A percentile compares a stretch with the other conserved stretches of the same genome.
Conservation (phyloP, 2,888 invertebrate species). For the Hecatera dysodea region DNA sequence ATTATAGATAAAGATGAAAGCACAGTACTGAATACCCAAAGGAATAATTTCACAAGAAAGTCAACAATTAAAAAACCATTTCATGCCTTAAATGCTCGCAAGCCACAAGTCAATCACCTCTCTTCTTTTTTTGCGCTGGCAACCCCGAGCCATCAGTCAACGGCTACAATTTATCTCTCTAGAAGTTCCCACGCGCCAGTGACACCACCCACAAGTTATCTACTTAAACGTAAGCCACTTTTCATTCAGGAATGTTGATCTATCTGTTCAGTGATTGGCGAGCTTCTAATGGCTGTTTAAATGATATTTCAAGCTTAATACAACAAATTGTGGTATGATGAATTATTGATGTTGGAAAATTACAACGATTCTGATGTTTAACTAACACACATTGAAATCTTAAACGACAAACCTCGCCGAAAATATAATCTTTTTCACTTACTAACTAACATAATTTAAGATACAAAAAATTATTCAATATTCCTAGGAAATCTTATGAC, state of each 20-base stretch:
- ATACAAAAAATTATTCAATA: too few relatives aligned
- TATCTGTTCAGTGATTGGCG: constrained; percentile 7
- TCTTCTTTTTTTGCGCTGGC: constrained; percentile 54
- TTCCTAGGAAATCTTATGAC: too few relatives aligned
- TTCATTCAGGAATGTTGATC: constrained; percentile 48
- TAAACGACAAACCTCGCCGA: too few relatives aligned
- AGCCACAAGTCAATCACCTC: constrained; percentile 57
- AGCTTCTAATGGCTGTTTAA: neutral
- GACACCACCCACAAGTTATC: constrained; percentile 75
- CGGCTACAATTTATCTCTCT: constrained; percentile 75
- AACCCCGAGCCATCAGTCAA: constrained; percentile 60
- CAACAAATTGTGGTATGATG: neutral
- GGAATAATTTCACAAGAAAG: neutral
- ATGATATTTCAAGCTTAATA: neutral
- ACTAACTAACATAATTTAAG: too few relatives aligned
- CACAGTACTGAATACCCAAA: neutral
- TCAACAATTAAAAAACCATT: constrained; percentile 23
- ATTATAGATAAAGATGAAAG: neutral
- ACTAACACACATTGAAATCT: too few relatives aligned
- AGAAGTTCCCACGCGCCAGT: constrained; percentile 66
- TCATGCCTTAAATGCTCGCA: constrained; percentile 16
- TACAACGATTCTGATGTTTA: too few relatives aligned
- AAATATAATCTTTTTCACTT: too few relatives aligned
- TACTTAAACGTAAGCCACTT: constrained; percentile 63
- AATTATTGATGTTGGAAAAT: too few relatives aligned